A percentile compares a stretch with the other conserved stretches of the same genome.
Evolutionary conservation across 2,797 vertebrate genomes (phyloP).

Genomic region (Sylvilagus floridanus): DNA sequence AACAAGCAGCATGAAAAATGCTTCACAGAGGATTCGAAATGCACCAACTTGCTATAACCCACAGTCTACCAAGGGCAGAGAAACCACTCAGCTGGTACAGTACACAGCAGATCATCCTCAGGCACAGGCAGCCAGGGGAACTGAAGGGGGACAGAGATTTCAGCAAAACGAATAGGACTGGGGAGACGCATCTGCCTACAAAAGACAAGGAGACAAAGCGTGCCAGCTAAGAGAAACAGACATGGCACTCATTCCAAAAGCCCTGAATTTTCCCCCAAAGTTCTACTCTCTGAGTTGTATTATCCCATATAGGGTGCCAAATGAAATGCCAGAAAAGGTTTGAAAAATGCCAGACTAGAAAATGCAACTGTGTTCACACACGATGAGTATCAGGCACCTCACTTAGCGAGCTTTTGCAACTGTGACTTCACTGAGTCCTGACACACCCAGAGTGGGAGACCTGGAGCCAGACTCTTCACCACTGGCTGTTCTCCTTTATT

Average conservation of each 20-base stretch:
- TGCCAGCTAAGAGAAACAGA: neutral
- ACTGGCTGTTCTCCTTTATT: neutral
- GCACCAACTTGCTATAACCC: neutral
- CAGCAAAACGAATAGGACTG: neutral
- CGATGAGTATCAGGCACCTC: neutral
- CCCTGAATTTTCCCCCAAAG: slow-evolving; percentile 36
- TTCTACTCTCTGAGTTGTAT: slow-evolving; percentile 40
- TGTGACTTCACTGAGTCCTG: neutral
- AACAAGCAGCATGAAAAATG: slow-evolving; percentile 30
- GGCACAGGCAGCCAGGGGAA: neutral
- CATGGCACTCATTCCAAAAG: neutral
- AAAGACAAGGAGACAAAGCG: neutral
- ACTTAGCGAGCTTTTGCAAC: neutral
- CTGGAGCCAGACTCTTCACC: neutral
- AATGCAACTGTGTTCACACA: neutral
- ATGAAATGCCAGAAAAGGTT: neutral
- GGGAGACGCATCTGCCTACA: neutral
- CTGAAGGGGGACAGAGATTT: neutral
- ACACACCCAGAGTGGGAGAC: neutral
- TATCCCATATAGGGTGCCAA: neutral
- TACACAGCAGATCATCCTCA: neutral
- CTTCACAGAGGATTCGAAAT: neutral
- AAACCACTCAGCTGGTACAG: neutral
- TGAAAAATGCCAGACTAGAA: neutral
- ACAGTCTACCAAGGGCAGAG: neutral